Percentiles rank a stretch among this genome's conserved stretches.
Evolutionary conservation across 2,113 vertebrate species (phyloP).

Genomic region (Bostrychus sinensis): DNA sequence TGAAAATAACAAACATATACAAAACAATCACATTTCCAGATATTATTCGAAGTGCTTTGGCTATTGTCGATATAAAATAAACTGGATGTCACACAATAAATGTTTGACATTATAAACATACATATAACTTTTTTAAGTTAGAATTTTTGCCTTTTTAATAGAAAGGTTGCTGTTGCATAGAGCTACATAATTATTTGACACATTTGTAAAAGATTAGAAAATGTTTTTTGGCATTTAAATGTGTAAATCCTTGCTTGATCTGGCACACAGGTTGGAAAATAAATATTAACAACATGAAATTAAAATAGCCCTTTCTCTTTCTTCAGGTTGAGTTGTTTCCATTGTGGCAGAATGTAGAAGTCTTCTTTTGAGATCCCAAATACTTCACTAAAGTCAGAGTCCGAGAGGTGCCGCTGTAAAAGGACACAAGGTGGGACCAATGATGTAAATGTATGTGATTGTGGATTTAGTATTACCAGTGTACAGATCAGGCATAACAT

Average conservation of each 20-base stretch:
- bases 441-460: not conserved
- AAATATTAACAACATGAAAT: conserved; percentile 5
- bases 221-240: too few species aligned
- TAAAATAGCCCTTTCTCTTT: conserved; percentile 86
- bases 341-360: conserved; percentile 80
- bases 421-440: not conserved
- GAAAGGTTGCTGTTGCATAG: not conserved
- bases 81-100: too few species aligned
- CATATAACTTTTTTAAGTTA: not conserved
- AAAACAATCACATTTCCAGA: not conserved
- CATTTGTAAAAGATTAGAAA: too few species aligned
- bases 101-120: not conserved
- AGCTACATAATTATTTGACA: too few species aligned
- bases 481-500: too few species aligned
- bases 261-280: not conserved
- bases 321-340: conserved; percentile 87
- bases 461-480: too few species aligned
- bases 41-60: not conserved
- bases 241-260: too few species aligned
- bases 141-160: not conserved
- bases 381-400: conserved; percentile 79
- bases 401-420: conserved; percentile 83
- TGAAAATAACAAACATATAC: not conserved
- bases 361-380: conserved; percentile 83
- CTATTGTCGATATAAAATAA: too few species aligned